Base-by-base conservation (phyloP, 1,140 invertebrate genomes). In the Coenobita brevimanus region DNA sequence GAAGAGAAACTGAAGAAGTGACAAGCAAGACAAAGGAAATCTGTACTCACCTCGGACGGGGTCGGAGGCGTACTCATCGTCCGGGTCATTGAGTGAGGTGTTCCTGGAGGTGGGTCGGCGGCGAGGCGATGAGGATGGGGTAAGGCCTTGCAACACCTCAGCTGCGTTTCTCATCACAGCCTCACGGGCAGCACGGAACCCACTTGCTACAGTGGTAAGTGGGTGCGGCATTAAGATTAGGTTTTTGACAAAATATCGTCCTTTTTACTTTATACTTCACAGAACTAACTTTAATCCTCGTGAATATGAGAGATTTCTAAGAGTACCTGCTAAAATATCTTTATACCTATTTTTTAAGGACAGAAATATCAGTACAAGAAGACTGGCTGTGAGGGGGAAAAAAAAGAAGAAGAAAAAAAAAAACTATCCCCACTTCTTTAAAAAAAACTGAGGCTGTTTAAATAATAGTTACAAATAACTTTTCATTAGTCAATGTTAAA, bases 61-160 rank as follows among this genome's bases (percentile, higher is more conserved):
- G 79, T 87, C 84, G 43, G 76, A 69, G 10, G 84, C n/a, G 21
- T 64, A 79, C 36, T 87, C 76, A 3, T 87, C 84, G 24, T 87
- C 84, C 6, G 84, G 84, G 33, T 87, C 84, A 69, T 87, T 87
- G 62, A 87, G 62, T 33, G 84, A 87, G n/a, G 84, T 80, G 24
- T 87, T 87, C 62, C 84, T 87, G 33, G 54, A 79, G 24, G 21
- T 46, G n/a, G 76, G 24, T 3, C 84, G 84, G 46, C 75, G 75
- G 46, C 84, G 62, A 15, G 84, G 84, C 36, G 84, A 87, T 27
- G 84, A 87, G 60, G 73, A 73, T 13, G 84, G 84, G 30, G 84
- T 87, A 27, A 87, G 76, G 21, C 84, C 84, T 62, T 87, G 84
- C 43, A 87, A 33, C 60, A 87, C 84, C 60, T 87, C 84, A 21